Evolutionary conservation across 2,113 vertebrate species (phyloP).

Genomic region (Oxyruncus cristatus): DNA sequence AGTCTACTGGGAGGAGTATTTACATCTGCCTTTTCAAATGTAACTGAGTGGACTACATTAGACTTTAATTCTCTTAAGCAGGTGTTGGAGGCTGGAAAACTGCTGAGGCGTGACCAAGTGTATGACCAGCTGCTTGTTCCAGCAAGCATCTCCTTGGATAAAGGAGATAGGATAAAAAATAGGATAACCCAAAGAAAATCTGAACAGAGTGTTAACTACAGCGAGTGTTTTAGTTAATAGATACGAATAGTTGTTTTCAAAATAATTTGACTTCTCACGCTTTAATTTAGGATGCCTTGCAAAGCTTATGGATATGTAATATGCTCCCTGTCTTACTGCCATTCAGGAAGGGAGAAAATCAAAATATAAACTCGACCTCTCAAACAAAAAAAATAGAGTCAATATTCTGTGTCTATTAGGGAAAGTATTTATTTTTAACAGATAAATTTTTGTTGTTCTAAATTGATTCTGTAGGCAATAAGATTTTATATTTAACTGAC

Average conservation of each 20-base stretch:
- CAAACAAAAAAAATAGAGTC: not conserved
- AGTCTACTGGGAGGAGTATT: not conserved
- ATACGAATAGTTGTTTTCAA: not conserved
- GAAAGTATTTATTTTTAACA: not conserved
- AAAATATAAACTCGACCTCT: not conserved
- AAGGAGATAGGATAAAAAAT: too few relatives aligned
- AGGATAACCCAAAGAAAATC: not conserved
- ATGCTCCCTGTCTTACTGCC: not conserved
- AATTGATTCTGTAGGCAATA: not conserved
- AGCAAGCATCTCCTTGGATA: not conserved
- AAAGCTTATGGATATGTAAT: not conserved
- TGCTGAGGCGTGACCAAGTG: not conserved
- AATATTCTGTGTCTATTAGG: not conserved
- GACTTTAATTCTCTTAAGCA: not conserved
- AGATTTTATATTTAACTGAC: not conserved
- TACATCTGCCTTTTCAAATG: not conserved
- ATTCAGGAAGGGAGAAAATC: not conserved
- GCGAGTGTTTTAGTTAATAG: not conserved
- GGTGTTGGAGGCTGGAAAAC: not conserved
- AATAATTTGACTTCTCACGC: not conserved
- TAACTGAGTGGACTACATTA: not conserved
- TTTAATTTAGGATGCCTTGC: not conserved
- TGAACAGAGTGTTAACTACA: not conserved
- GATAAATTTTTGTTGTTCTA: not conserved
- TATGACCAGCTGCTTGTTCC: not conserved